These are phyloP conservation scores for Ophioderma brevispina DNA, from an alignment of 35 echinoderm and acorn worm species.

Conservation along the genomic window DNA sequence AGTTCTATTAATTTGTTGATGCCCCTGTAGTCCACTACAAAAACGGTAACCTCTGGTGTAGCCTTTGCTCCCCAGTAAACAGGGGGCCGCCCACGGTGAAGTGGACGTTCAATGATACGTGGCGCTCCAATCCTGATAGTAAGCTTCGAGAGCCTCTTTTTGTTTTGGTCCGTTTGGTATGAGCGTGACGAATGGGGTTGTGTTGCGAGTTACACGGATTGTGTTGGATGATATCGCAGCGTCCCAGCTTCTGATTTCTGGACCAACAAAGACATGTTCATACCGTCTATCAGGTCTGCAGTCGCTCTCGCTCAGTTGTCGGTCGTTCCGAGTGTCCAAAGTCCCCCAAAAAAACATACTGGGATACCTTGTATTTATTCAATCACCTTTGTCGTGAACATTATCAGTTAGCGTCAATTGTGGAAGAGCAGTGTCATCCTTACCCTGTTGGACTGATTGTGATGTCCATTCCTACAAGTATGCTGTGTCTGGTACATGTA, in stretches of 20 bases:
- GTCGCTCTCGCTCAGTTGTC: background rate
- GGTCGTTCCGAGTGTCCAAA: background rate
- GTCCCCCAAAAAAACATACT: background rate
- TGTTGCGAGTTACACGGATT: background rate
- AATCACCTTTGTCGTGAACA: no score
- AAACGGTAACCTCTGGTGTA: slow-evolving; percentile 9
- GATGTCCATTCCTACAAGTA: no score
- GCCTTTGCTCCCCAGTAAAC: background rate
- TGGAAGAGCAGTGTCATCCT: no score
- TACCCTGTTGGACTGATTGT: no score
- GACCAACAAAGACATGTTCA: background rate
- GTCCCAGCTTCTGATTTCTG: background rate
- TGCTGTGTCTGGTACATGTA: no score
- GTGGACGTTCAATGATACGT: background rate
- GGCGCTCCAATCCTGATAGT: background rate
- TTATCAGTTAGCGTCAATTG: no score
- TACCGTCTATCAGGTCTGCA: background rate
- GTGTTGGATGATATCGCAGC: background rate
- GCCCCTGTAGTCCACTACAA: slow-evolving; percentile 23
- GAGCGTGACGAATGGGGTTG: background rate
- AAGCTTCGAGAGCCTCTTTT: background rate
- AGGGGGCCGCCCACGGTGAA: background rate
- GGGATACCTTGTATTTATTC: background rate
- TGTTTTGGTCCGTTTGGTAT: background rate
- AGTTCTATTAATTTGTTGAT: slow-evolving; percentile 21